Evolutionary conservation across 37 sponge, comb jelly and placozoan species (phyloP).

Genomic region (Corticium candelabrum): DNA sequence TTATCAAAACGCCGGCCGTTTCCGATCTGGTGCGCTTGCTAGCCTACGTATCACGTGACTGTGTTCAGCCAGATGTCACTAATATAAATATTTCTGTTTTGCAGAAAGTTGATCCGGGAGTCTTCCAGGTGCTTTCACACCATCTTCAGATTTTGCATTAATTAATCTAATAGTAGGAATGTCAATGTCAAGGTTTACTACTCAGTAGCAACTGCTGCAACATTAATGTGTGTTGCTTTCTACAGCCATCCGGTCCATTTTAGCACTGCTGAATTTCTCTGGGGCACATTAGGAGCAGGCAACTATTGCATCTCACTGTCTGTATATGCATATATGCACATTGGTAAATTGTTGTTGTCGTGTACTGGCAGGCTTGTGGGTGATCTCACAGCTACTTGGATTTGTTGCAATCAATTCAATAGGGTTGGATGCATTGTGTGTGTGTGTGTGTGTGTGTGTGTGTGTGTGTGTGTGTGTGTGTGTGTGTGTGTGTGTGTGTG

Average conservation of each 20-base stretch:
- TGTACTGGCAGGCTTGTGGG: background rate
- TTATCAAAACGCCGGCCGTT: slow-evolving; percentile 2
- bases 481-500: background rate
- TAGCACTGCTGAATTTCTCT: background rate
- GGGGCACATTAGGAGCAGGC: slow-evolving; percentile 2
- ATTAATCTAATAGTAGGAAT: background rate
- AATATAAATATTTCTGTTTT: slow-evolving; percentile 10
- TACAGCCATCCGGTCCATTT: background rate
- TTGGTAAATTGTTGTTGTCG: too few relatives aligned
- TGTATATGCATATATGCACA: too few relatives aligned
- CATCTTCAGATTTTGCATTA: background rate
- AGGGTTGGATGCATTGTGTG: too few relatives aligned
- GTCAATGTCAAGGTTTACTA: background rate
- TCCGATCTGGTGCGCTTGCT: background rate
- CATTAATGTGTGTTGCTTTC: slow-evolving; percentile 6
- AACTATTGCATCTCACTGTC: too few relatives aligned
- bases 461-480: slow-evolving; percentile 5
- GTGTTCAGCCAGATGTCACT: too few relatives aligned
- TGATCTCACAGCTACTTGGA: background rate
- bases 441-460: slow-evolving; percentile 5
- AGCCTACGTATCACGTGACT: too few relatives aligned
- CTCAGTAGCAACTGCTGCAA: background rate
- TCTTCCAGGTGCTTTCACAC: slow-evolving; percentile 1
- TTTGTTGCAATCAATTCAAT: slow-evolving; percentile 10
- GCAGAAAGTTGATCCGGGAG: slow-evolving; percentile 2